Evolutionary conservation across 2,888 invertebrate genomes (phyloP), one percentile per base, ranked within the genome.

Genomic region (Acleris holmiana): DNA sequence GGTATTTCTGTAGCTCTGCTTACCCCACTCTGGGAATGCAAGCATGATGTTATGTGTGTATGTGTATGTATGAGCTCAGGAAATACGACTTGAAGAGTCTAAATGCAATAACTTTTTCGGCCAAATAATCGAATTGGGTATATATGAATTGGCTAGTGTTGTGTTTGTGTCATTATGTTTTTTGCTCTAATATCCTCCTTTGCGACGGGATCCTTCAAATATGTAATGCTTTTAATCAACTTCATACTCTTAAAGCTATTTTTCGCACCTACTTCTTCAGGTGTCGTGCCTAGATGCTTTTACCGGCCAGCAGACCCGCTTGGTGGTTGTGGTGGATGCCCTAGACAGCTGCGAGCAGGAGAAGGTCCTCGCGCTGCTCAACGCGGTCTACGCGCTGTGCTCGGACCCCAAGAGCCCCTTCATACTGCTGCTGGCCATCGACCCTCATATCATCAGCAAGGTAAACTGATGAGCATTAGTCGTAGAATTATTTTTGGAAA

Each of bases 361-460:
- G 80, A 97, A 98, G 82, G 98, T 99, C 23, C 93, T 99, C 3
- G 94, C 97, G 21, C 95, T 99, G 18, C 93, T 99, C 68, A 99
- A 99, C 92, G 97, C 99, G 0, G 96, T 99, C 58, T 98, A 99
- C 87, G 96, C 98, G 56, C 94, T 99, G 56, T 98, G 99, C 86
- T 98, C 98, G 15, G 97, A 99, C 80, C 95, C 97, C 2, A 96
- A 97, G 84, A 96, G 98, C 69, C 99, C 99, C 0, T 99, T 99
- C 90, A 98, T 99, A 75, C 95, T 98, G 67, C 95, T 99, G 69
- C 94, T 99, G 73, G 99, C 99, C 1, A 98, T 99, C 73, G 99
- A 99, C 93, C 99, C 99, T 1, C 99, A 99, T 89, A 98, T 99
- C 70, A 99, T 99, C 77, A 97, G 99, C 73, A 99, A 98, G 94